These are phyloP conservation scores for Rhodeus uyekii DNA, from an alignment of 2,797 vertebrate species.

Conservation along the genomic window DNA sequence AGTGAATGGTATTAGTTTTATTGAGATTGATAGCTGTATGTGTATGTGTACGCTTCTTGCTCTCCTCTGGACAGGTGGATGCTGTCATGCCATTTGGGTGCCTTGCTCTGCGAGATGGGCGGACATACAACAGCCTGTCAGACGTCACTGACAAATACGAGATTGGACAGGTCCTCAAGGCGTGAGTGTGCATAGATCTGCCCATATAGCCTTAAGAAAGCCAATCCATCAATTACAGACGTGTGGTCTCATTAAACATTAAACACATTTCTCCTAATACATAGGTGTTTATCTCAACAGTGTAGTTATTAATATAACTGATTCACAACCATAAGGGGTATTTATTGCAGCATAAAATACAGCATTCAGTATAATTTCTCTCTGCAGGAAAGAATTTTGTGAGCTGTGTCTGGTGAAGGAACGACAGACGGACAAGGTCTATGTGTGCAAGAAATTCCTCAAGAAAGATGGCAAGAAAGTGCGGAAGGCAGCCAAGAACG, in stretches of 20 bases:
- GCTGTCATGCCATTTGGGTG: slow-evolving; percentile 88
- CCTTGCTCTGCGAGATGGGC: slow-evolving; percentile 86
- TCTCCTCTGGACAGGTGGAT: slow-evolving; percentile 72
- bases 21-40: slow-evolving; percentile 42
- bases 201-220: slow-evolving; percentile 38
- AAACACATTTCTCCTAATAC: not conserved
- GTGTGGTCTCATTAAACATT: slow-evolving; percentile 28
- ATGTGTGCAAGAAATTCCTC: slow-evolving; percentile 88
- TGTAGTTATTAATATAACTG: not conserved
- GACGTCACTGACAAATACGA: slow-evolving; percentile 89
- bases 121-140: slow-evolving; percentile 79
- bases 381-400: slow-evolving; percentile 85
- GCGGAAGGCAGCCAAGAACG: slow-evolving; percentile 87
- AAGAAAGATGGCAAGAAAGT: slow-evolving; percentile 89
- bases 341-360: not conserved
- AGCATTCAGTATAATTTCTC: slow-evolving; percentile 24
- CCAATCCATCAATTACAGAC: slow-evolving; percentile 24
- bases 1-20: slow-evolving; percentile 46
- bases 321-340: not conserved
- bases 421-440: slow-evolving; percentile 84
- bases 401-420: slow-evolving; percentile 87
- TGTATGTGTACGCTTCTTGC: slow-evolving; percentile 18
- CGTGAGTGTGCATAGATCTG: slow-evolving; percentile 74
- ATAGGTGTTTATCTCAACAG: slow-evolving; percentile 10
- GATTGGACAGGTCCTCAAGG: slow-evolving; percentile 84